Conservation (phyloP, 2,113 vertebrate species). For the Ardeotis arabs region DNA sequence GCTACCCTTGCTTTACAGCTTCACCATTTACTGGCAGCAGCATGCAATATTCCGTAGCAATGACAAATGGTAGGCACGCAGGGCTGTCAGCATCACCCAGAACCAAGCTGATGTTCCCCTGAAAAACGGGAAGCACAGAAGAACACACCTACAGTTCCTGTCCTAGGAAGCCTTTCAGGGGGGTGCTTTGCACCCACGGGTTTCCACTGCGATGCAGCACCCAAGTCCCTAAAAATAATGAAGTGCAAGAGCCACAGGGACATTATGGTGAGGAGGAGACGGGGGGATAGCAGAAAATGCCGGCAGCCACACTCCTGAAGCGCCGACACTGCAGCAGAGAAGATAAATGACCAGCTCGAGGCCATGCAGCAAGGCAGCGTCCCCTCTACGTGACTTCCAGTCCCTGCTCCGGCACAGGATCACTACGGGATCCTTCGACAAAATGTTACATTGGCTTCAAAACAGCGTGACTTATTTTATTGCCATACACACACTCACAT, state of each 20-base stretch:
- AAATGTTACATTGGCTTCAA: neutral
- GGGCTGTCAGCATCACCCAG: neutral
- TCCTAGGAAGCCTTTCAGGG: neutral
- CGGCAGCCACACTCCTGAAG: neutral
- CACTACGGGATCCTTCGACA: neutral
- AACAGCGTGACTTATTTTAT: neutral
- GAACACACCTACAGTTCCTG: neutral
- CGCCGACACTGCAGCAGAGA: neutral
- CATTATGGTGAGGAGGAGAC: neutral
- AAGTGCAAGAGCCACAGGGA: neutral
- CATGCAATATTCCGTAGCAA: neutral
- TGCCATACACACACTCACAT: neutral
- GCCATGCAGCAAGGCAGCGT: neutral
- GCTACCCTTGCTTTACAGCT: neutral
- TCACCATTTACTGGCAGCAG: neutral
- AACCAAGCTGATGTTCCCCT: neutral
- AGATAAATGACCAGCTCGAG: neutral
- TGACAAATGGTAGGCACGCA: neutral
- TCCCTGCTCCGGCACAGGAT: neutral
- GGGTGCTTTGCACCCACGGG: neutral
- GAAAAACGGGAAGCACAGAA: rapidly evolving
- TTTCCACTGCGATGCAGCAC: neutral
- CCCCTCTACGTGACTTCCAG: conserved; percentile 14
- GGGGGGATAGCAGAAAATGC: neutral
- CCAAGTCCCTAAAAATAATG: neutral